Conservation (phyloP, 2,113 vertebrate genomes). For the Opisthocomus hoazin region DNA sequence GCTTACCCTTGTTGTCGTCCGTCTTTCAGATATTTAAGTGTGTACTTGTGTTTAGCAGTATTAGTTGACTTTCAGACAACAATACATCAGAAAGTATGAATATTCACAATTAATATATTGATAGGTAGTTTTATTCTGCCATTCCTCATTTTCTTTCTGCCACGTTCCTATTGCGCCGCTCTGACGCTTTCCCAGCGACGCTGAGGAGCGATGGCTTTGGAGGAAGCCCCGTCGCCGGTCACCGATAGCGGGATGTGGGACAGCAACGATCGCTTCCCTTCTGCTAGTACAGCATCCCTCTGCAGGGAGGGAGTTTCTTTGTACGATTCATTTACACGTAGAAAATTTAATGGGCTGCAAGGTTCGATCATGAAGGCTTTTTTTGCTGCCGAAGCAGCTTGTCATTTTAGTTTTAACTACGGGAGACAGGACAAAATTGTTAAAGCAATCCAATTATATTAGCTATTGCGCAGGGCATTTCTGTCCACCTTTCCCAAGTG, state of each 20-base stretch:
- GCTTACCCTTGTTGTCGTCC: not conserved
- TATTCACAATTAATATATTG: constrained; percentile 44
- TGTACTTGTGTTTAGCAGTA: not conserved
- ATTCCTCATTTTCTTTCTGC: constrained; percentile 40
- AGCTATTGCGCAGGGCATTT: constrained; percentile 16
- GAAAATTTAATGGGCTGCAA: constrained; percentile 72
- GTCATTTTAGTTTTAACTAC: constrained; percentile 66
- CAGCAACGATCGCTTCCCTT: constrained; percentile 32
- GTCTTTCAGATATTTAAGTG: constrained; percentile 1
- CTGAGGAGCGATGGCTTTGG: constrained; percentile 73
- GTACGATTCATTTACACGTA: constrained; percentile 70
- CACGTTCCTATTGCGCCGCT: constrained; percentile 13
- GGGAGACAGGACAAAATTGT: constrained; percentile 45
- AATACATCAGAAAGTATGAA: constrained; percentile 39
- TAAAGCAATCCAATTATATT: constrained; percentile 42
- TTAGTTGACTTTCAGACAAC: constrained; percentile 31
- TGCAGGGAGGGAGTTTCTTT: constrained; percentile 51
- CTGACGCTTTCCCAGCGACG: constrained; percentile 3
- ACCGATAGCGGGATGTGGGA: constrained; percentile 51
- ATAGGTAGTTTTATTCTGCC: constrained; percentile 12
- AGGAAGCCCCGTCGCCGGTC: constrained; percentile 62
- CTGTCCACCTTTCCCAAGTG: not conserved
- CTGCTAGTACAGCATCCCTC: constrained; percentile 47
- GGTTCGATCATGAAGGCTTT: constrained; percentile 48
- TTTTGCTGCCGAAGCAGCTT: constrained; percentile 56